Conservation (phyloP, 1,140 invertebrate genomes). For the Diorhabda elongata region DNA sequence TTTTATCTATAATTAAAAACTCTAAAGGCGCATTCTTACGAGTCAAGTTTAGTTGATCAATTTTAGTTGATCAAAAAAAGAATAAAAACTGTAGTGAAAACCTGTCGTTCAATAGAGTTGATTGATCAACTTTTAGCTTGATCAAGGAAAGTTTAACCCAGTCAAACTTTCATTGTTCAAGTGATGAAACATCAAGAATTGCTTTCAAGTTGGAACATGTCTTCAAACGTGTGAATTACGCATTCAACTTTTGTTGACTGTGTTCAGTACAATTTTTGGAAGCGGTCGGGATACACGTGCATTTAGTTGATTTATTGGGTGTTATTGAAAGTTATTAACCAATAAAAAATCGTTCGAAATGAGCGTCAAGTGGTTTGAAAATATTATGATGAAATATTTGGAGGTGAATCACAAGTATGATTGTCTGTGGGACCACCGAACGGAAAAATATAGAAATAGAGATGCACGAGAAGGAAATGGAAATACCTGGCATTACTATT, state of each 20-base stretch:
- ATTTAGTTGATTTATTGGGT: neutral
- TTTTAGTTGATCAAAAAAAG: neutral
- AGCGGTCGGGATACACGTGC: neutral
- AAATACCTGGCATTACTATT: conserved; percentile 23
- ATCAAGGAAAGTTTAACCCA: no score
- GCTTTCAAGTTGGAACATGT: neutral
- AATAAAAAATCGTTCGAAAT: conserved; percentile 5
- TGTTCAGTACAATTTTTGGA: neutral
- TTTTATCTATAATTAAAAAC: no score
- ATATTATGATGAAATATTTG: conserved; percentile 24
- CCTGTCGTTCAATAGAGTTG: neutral
- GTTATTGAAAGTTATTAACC: neutral
- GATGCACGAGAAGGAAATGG: conserved; percentile 22
- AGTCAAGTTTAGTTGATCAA: neutral
- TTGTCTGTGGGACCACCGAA: conserved; percentile 19
- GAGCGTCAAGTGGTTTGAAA: conserved; percentile 23
- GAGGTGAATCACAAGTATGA: conserved; percentile 19
- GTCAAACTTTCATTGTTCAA: no score
- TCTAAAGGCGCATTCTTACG: neutral
- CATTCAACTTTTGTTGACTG: neutral
- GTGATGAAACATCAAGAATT: neutral
- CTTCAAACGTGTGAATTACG: neutral
- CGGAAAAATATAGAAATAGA: conserved; percentile 26
- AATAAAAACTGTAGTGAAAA: neutral
- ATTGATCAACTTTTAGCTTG: no score